Evolutionary conservation across 2,888 invertebrate genomes (phyloP), one percentile per base, ranked within the genome.

Genomic region (Teleogryllus oceanicus): DNA sequence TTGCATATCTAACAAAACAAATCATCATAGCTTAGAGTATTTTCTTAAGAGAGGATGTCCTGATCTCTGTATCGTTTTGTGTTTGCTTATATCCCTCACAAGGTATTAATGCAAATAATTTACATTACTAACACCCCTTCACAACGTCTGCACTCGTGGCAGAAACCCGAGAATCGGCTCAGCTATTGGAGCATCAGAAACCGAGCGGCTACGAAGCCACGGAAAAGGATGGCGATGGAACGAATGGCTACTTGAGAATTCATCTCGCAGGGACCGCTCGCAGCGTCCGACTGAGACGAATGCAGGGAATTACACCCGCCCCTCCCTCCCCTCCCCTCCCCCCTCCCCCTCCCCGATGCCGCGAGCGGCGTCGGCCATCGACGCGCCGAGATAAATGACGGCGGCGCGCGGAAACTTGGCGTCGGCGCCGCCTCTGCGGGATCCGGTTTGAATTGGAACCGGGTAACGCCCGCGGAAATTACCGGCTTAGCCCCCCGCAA

Each of bases 381-480:
- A 62, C 62, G 62, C 11, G 16, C 62, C 13, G 62, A 62, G 62
- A 62, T n/a, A 62, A 62, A 62, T 62, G 62, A 62, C 62, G 62
- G 62, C 8, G 62, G 62, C 62, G 5, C 13, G 62, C 62, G 62
- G 62, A n/a, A 62, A 62, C 62, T 62, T 62, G 62, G 62, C n/a
- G 62, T 13, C n/a, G 62, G 62, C 13, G 62, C 16, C n/a, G 62
- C 16, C 13, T 13, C 13, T 18, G 62, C 62, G 62, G 62, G 62
- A 62, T 62, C 62, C 62, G 62, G 62, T 62, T 62, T 62, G 62
- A 62, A 62, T 62, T 62, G 62, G 62, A 62, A 62, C 62, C 62
- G 62, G n/a, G 62, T 18, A 62, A 62, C 62, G 62, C 62, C n/a
- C 62, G 13, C 62, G 16, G 62, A 62, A 62, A 62, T 62, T 62